A percentile compares a stretch with the other conserved stretches of the same genome.
phyloP scores from a whole-genome alignment of 2,113 vertebrate species.

The Otolemur garnettii region DNA sequence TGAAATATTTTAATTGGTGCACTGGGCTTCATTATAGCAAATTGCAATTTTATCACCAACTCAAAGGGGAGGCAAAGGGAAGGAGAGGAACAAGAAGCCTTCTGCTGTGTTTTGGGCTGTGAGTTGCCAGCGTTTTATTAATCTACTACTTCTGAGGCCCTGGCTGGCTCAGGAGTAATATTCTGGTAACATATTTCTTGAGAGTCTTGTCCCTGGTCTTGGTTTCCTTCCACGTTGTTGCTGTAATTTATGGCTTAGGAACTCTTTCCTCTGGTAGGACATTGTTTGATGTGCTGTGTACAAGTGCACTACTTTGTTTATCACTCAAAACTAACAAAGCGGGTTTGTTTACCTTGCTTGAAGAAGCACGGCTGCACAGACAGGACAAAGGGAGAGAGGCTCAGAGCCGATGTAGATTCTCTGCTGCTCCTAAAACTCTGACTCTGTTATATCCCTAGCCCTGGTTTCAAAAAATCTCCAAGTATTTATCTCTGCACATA shows the following conservation, averaged over 20 bases:
- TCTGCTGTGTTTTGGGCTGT: background rate
- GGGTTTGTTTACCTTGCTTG: constrained; percentile 46
- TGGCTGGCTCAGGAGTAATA: background rate
- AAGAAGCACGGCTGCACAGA: background rate
- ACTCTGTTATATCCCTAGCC: background rate
- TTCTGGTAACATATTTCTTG: background rate
- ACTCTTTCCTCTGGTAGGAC: background rate
- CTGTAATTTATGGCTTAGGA: constrained; percentile 31
- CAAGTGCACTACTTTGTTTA: constrained; percentile 64
- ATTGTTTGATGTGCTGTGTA: constrained; percentile 26
- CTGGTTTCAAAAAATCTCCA: background rate
- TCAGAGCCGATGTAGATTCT: background rate
- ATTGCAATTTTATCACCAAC: background rate
- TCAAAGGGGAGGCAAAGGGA: background rate
- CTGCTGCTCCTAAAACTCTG: background rate
- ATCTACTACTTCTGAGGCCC: background rate
- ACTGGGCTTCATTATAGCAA: background rate
- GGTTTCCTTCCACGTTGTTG: constrained; percentile 42
- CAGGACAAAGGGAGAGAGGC: background rate
- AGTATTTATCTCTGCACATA: accelerated
- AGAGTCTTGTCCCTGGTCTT: background rate
- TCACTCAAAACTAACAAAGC: constrained; percentile 46
- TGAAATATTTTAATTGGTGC: background rate
- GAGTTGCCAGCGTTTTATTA: background rate
- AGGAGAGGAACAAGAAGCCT: accelerated